phyloP scores from a whole-genome alignment of 2,888 invertebrate genomes.

The Caenorhabditis imperialis region DNA sequence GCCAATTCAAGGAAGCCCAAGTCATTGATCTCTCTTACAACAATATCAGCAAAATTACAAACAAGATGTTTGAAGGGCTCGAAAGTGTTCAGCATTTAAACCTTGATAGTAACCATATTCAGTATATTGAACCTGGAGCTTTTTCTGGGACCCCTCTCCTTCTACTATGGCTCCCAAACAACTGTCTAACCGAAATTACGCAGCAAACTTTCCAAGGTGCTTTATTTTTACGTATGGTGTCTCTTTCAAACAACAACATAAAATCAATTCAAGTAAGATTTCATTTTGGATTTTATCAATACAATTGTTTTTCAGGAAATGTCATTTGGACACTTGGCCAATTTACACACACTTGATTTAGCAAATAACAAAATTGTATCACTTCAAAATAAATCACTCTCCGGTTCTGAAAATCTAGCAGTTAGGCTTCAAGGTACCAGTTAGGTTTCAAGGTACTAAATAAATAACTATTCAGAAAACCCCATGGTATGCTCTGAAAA shows the following conservation, averaged over 20 bases:
- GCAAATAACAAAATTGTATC: constrained; percentile 84
- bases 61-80: constrained; percentile 72
- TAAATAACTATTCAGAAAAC: constrained; percentile 77
- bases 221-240: constrained; percentile 77
- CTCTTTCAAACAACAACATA: constrained; percentile 78
- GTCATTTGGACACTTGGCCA: constrained; percentile 86
- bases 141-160: constrained; percentile 78
- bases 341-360: constrained; percentile 89
- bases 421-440: constrained; percentile 76
- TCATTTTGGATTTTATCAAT: neutral
- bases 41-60: constrained; percentile 71
- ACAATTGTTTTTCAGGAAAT: constrained; percentile 63
- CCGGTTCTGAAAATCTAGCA: constrained; percentile 73
- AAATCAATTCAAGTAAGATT: constrained; percentile 67
- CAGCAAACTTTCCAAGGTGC: constrained; percentile 77
- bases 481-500: constrained; percentile 78
- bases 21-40: constrained; percentile 78
- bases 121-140: constrained; percentile 74
- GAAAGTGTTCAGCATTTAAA: constrained; percentile 78
- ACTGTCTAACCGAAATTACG: constrained; percentile 73
- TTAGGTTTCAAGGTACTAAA: constrained; percentile 76
- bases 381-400: constrained; percentile 70
- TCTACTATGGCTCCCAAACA: constrained; percentile 77
- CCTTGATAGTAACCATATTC: constrained; percentile 76
- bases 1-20: constrained; percentile 79